phyloP scores from a whole-genome alignment of 2,113 vertebrate genomes.

The Macquaria ambigua region DNA sequence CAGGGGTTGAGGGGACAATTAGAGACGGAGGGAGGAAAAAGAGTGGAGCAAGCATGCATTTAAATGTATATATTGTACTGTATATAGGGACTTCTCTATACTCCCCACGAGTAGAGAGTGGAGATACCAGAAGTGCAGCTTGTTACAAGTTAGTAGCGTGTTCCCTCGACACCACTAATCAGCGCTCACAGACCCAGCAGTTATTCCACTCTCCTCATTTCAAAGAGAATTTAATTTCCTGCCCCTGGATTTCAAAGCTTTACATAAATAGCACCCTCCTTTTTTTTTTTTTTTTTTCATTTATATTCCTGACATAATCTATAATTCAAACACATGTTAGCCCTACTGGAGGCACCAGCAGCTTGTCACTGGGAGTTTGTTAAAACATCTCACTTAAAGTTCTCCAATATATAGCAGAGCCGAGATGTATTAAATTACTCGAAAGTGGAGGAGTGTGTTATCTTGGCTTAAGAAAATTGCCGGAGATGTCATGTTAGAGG shows the following conservation, averaged over 20 bases:
- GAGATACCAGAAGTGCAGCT: slow-evolving; percentile 42
- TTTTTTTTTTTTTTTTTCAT: slow-evolving; percentile 51
- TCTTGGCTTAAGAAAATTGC: slow-evolving; percentile 65
- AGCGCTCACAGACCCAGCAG: slow-evolving; percentile 55
- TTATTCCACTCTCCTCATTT: slow-evolving; percentile 65
- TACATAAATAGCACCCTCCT: slow-evolving; percentile 72
- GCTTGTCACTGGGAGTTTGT: slow-evolving; percentile 73
- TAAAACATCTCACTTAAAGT: slow-evolving; percentile 72
- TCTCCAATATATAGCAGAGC: slow-evolving; percentile 43
- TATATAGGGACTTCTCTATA: not conserved
- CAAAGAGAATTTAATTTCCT: slow-evolving; percentile 82
- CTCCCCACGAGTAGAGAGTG: not conserved
- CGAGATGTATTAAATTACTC: slow-evolving; percentile 65
- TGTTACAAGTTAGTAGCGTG: slow-evolving; percentile 33
- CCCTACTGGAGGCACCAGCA: slow-evolving; percentile 50
- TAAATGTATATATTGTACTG: slow-evolving; percentile 2
- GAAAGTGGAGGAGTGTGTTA: slow-evolving; percentile 59
- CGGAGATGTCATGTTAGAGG: slow-evolving; percentile 47
- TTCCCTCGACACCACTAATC: slow-evolving; percentile 66
- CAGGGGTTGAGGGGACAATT: not conserved
- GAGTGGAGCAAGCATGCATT: not conserved
- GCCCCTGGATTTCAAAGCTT: slow-evolving; percentile 78
- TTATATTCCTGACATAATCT: slow-evolving; percentile 79
- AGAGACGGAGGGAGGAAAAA: not conserved
- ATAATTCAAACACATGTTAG: slow-evolving; percentile 76